phyloP scores from a whole-genome alignment of 2,888 invertebrate genomes.

The Amphipyra tragopoginis region DNA sequence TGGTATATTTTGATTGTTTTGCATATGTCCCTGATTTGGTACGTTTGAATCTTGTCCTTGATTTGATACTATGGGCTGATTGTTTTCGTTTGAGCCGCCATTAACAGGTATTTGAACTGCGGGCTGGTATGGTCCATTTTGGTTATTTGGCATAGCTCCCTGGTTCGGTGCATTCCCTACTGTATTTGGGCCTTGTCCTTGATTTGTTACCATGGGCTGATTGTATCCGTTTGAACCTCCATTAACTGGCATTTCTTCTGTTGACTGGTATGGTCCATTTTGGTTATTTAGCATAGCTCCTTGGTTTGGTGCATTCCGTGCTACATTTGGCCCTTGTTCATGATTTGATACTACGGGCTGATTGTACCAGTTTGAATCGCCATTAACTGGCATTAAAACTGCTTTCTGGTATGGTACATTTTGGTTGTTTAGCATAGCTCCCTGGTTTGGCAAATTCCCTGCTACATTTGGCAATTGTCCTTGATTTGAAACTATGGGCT shows the following conservation, averaged over 20 bases:
- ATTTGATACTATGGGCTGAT: constrained; percentile 10
- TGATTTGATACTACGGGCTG: not conserved
- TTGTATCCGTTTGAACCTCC: constrained; percentile 19
- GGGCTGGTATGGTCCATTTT: constrained; percentile 17
- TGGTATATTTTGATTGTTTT: too few relatives aligned
- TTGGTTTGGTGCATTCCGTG: constrained; percentile 16
- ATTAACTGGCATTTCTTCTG: constrained; percentile 5
- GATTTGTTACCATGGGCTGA: constrained; percentile 13
- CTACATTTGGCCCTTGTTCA: constrained; percentile 1
- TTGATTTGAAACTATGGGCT: too few relatives aligned
- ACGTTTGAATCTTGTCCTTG: constrained; percentile 1
- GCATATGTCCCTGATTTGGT: too few relatives aligned
- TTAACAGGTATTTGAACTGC: constrained; percentile 6
- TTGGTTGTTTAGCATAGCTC: too few relatives aligned
- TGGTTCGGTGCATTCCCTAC: not conserved
- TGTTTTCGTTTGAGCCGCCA: constrained; percentile 15
- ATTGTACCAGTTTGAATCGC: too few relatives aligned
- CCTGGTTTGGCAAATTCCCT: too few relatives aligned
- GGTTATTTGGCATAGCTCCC: constrained; percentile 6
- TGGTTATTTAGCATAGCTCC: constrained; percentile 4
- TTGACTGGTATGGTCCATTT: constrained; percentile 17
- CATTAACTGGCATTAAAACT: too few relatives aligned
- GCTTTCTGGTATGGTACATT: too few relatives aligned
- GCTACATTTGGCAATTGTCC: too few relatives aligned
- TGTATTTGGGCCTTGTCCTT: constrained; percentile 10